Percentiles rank a stretch among this genome's conserved stretches.
Evolutionary conservation across 2,888 invertebrate genomes (phyloP).

Genomic region (Platycheirus rosarum): DNA sequence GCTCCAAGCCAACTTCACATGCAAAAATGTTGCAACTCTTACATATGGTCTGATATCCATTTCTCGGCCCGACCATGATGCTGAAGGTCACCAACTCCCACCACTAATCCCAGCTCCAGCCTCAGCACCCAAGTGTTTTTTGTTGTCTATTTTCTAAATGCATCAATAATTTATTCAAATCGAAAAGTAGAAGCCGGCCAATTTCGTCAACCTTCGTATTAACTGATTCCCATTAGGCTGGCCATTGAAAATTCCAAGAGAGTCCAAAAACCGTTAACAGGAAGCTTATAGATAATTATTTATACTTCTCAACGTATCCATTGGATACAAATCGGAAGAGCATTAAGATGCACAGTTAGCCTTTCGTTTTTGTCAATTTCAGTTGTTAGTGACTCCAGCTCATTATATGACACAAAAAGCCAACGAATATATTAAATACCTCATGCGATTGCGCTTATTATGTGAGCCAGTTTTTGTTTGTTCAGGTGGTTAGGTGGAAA

Average conservation of each 20-base stretch:
- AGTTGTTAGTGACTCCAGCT: background rate
- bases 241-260: too few relatives aligned
- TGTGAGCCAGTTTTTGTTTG: background rate
- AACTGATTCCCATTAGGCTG: background rate
- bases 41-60: background rate
- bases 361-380: conserved; percentile 1
- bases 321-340: conserved; percentile 4
- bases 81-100: background rate
- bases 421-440: too few relatives aligned
- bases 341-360: conserved; percentile 6
- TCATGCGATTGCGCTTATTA: too few relatives aligned
- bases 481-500: background rate
- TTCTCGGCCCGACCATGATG: background rate
- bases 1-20: background rate
- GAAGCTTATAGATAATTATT: background rate
- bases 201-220: background rate
- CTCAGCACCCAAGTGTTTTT: background rate
- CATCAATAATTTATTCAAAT: conserved; percentile 19
- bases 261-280: conserved; percentile 17
- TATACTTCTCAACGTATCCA: background rate
- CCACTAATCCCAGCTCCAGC: too few relatives aligned
- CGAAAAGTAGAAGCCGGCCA: background rate
- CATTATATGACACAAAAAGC: background rate
- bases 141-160: too few relatives aligned
- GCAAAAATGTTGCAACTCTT: background rate